Base-by-base conservation (phyloP, 2,888 invertebrate species). In the Sinotaia quadrata region DNA sequence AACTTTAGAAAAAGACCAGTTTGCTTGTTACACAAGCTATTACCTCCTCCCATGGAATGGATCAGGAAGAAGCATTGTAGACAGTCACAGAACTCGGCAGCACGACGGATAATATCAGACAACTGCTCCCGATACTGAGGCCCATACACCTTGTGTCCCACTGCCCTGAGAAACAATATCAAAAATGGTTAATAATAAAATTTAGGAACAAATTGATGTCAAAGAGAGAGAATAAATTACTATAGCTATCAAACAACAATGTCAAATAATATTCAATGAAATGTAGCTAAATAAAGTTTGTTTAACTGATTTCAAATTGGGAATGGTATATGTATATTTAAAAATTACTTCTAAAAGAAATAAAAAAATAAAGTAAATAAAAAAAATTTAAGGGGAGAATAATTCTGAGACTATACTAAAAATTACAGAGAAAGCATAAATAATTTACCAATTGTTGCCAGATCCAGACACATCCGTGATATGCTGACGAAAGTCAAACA, bases 1-100 rank as follows among this genome's bases (percentile, higher is more conserved):
- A 27, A 24, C 29, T 54, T 27, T 54, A 31, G 54, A 29, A 54
- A 18, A 49, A n/a, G n/a, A 49, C n/a, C 49, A n/a, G 21, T 49
- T 49, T 5, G 24, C n/a, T 4, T 49, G 49, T 7, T 4, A 4
- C n/a, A n/a, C n/a, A n/a, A n/a, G n/a, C 15, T 33, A 18, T 79
- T 78, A 88, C 89, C 89, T 80, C 89, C 89, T 21, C 89, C 89
- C 88, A 89, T 89, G 44, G 89, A 89, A 81, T 89, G 89, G 31
- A 89, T 73, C 4, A 89, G 73, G 75, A 89, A 89, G 79, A 89
- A 89, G 72, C 88, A 89, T 76, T 89, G 89, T 5, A 89, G 80
- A 73, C 85, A 88, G 76, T 89, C 89, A 75, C 89, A 89, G 66
- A 82, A 83, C 76, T 89, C 89, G 2, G 87, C 88, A 27, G 88